Evolutionary conservation across 1,140 invertebrate species (phyloP).

Genomic region (Trialeurodes vaporariorum): DNA sequence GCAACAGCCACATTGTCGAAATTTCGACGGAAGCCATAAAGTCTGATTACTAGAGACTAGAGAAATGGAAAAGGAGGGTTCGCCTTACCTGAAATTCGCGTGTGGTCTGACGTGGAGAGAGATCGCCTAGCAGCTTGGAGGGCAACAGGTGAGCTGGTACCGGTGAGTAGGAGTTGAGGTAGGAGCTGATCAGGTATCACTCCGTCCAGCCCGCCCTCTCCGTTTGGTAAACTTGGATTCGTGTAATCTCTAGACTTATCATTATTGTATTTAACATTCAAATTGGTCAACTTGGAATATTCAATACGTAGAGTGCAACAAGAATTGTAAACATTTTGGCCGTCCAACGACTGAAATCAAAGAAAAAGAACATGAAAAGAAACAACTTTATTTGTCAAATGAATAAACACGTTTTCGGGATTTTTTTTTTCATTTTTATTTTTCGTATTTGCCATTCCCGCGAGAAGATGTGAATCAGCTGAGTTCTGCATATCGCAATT

Average conservation of each 20-base stretch:
- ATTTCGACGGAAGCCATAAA: too few relatives aligned
- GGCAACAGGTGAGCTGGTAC: slow-evolving; percentile 40
- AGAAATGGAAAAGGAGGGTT: slow-evolving; percentile 17
- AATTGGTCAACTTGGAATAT: slow-evolving; percentile 92
- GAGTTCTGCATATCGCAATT: too few relatives aligned
- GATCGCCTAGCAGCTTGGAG: slow-evolving; percentile 28
- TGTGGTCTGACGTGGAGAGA: slow-evolving; percentile 20
- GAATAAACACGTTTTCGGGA: too few relatives aligned
- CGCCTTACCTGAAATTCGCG: slow-evolving; percentile 38
- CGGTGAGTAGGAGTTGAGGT: slow-evolving; percentile 52
- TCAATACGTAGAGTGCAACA: slow-evolving; percentile 99
- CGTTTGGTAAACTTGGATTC: slow-evolving; percentile 89
- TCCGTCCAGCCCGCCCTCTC: slow-evolving; percentile 47
- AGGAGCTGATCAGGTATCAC: slow-evolving; percentile 41
- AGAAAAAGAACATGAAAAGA: too few relatives aligned
- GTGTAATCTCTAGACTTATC: slow-evolving; percentile 99
- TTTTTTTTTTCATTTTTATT: too few relatives aligned
- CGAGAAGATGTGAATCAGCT: too few relatives aligned
- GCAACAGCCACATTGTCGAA: too few relatives aligned
- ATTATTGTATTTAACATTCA: slow-evolving; percentile 99
- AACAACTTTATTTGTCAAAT: too few relatives aligned
- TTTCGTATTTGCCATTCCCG: too few relatives aligned
- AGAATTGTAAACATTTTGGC: slow-evolving; percentile 98
- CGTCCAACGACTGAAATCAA: slow-evolving; percentile 89
- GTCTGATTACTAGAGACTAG: too few relatives aligned